Conservation (phyloP, 2,113 vertebrate species). For the Dendropsophus ebraccatus region DNA sequence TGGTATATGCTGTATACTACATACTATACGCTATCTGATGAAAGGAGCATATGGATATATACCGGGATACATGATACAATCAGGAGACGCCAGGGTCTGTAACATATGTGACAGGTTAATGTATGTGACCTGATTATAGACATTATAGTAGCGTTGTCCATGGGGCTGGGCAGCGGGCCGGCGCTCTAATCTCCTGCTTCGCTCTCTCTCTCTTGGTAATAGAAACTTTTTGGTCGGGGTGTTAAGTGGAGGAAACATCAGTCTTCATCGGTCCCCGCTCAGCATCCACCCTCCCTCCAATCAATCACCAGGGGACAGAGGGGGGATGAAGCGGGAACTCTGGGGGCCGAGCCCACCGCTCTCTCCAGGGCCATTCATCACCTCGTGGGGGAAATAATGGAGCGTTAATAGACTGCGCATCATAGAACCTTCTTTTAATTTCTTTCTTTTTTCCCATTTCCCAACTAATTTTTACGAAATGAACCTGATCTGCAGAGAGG, state of each 20-base stretch:
- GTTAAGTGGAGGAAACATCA: slow-evolving; percentile 56
- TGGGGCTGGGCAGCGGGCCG: background rate
- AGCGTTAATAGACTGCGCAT: slow-evolving; percentile 60
- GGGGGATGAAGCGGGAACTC: slow-evolving; percentile 40
- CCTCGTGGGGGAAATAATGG: slow-evolving; percentile 55
- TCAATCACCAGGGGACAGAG: slow-evolving; percentile 55
- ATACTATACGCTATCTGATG: background rate
- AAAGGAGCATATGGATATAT: background rate
- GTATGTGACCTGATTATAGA: slow-evolving; percentile 37
- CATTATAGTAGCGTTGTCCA: background rate
- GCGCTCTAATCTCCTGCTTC: slow-evolving; percentile 11
- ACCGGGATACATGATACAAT: background rate
- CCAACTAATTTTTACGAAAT: slow-evolving; percentile 59
- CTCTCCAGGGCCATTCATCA: slow-evolving; percentile 59
- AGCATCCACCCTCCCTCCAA: slow-evolving; percentile 55
- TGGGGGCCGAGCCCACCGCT: slow-evolving; percentile 47
- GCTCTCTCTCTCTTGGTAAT: slow-evolving; percentile 34
- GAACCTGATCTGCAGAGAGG: slow-evolving; percentile 52
- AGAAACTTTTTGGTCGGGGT: slow-evolving; percentile 53
- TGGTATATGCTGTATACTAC: background rate
- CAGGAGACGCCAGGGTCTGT: background rate
- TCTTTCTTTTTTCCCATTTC: slow-evolving; percentile 55
- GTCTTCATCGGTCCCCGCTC: slow-evolving; percentile 54
- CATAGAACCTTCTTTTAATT: slow-evolving; percentile 60
- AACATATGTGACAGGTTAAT: slow-evolving; percentile 18